Evolutionary conservation across 2,113 vertebrate genomes (phyloP).

Genomic region (Lates calcarifer): DNA sequence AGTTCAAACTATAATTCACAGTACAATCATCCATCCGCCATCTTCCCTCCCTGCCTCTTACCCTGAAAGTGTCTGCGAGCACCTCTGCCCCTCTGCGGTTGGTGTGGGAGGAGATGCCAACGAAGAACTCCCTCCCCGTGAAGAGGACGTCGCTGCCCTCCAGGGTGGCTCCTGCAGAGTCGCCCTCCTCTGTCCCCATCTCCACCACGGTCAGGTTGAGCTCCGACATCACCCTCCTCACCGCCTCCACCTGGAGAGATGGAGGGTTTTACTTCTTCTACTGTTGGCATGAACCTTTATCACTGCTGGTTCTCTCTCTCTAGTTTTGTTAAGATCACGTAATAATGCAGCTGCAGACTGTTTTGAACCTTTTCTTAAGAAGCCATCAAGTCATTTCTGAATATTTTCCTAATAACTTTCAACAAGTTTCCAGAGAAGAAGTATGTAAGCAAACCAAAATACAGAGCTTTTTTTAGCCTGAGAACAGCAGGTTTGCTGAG

Average conservation of each 20-base stretch:
- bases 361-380: too few species aligned
- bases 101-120: slow-evolving; percentile 93
- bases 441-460: too few species aligned
- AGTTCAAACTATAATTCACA: neutral
- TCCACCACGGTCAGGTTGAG: slow-evolving; percentile 88
- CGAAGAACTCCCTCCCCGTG: slow-evolving; percentile 93
- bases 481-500: too few species aligned
- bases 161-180: slow-evolving; percentile 86
- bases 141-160: slow-evolving; percentile 94
- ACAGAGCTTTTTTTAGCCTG: too few species aligned
- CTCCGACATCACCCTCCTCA: slow-evolving; percentile 89
- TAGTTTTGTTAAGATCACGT: too few species aligned
- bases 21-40: neutral
- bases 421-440: too few species aligned
- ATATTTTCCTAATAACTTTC: too few species aligned
- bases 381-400: too few species aligned
- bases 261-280: neutral
- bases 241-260: slow-evolving; percentile 84
- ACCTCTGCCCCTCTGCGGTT: slow-evolving; percentile 91
- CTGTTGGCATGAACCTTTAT: neutral
- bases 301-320: too few species aligned
- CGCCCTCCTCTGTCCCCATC: slow-evolving; percentile 83
- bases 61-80: slow-evolving; percentile 91
- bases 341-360: too few species aligned
- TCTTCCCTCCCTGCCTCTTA: slow-evolving; percentile 51